phyloP scores from a whole-genome alignment of 2,888 invertebrate genomes.

The Ormyrus pomaceus region DNA sequence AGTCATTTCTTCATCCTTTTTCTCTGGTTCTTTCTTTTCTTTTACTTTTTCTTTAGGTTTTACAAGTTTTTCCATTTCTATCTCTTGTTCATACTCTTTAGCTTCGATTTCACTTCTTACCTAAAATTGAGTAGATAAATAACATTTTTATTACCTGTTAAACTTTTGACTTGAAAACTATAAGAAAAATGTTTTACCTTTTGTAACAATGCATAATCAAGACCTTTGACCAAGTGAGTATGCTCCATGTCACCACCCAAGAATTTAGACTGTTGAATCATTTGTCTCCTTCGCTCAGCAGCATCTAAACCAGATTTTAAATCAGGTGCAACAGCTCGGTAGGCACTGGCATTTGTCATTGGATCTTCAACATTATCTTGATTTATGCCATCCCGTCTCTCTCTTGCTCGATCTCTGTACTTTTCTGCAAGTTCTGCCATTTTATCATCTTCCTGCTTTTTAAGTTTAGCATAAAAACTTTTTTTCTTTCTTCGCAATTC shows the following conservation, averaged over 20 bases:
- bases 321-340: conserved; percentile 97
- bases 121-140: conserved; percentile 62
- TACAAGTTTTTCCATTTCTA: conserved; percentile 86
- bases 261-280: conserved; percentile 99
- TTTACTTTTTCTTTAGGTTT: conserved; percentile 77
- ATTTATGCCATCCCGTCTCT: conserved; percentile 89
- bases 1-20: conserved; percentile 86
- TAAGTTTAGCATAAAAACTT: conserved; percentile 94
- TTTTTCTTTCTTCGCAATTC: conserved; percentile 95
- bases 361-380: conserved; percentile 91
- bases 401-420: conserved; percentile 93
- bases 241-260: conserved; percentile 99
- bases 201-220: conserved; percentile 93
- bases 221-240: conserved; percentile 99
- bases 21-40: conserved; percentile 76
- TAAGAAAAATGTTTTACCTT: conserved; percentile 80
- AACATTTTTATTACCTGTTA: background rate
- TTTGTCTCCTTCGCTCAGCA: conserved; percentile 94
- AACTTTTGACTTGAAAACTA: background rate
- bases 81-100: conserved; percentile 89
- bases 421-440: conserved; percentile 95
- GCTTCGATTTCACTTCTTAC: conserved; percentile 88
- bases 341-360: conserved; percentile 90
- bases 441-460: conserved; percentile 96
- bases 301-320: conserved; percentile 95